Conservation (phyloP, 2,888 invertebrate genomes). For the Corythucha ciliata region DNA sequence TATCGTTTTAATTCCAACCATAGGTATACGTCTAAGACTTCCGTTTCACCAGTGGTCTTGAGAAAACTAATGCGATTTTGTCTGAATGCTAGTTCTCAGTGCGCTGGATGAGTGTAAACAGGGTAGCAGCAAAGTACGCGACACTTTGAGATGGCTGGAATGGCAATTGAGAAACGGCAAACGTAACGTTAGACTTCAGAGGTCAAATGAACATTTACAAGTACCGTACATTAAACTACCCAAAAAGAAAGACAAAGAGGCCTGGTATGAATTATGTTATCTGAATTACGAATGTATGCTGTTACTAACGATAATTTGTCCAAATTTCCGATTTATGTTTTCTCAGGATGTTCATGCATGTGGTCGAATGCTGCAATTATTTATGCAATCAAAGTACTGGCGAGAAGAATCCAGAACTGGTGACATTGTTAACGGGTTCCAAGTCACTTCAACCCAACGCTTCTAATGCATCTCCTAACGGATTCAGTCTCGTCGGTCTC, state of each 20-base stretch:
- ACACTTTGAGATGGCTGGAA: slow-evolving; percentile 90
- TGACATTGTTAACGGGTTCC: slow-evolving; percentile 67
- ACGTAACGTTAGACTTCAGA: slow-evolving; percentile 76
- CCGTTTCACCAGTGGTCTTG: neutral
- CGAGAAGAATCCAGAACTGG: slow-evolving; percentile 49
- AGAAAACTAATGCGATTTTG: slow-evolving; percentile 8
- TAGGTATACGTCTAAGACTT: slow-evolving; percentile 51
- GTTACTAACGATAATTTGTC: neutral
- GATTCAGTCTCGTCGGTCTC: slow-evolving; percentile 67
- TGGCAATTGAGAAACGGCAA: slow-evolving; percentile 77
- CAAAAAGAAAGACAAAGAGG: slow-evolving; percentile 64
- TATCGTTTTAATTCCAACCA: slow-evolving; percentile 76
- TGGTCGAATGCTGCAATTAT: slow-evolving; percentile 75
- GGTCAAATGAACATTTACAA: slow-evolving; percentile 67
- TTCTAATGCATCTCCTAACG: slow-evolving; percentile 42
- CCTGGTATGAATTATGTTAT: slow-evolving; percentile 43
- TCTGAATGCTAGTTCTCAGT: slow-evolving; percentile 70
- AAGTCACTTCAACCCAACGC: slow-evolving; percentile 43
- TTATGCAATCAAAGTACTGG: slow-evolving; percentile 49
- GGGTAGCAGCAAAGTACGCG: slow-evolving; percentile 71
- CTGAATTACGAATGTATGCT: neutral
- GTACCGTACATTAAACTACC: slow-evolving; percentile 64
- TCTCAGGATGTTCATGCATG: slow-evolving; percentile 59
- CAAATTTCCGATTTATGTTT: neutral
- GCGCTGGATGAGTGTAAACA: slow-evolving; percentile 82